Evolutionary conservation across 2,888 invertebrate species (phyloP).

Genomic region (Pyrochroa serraticornis): DNA sequence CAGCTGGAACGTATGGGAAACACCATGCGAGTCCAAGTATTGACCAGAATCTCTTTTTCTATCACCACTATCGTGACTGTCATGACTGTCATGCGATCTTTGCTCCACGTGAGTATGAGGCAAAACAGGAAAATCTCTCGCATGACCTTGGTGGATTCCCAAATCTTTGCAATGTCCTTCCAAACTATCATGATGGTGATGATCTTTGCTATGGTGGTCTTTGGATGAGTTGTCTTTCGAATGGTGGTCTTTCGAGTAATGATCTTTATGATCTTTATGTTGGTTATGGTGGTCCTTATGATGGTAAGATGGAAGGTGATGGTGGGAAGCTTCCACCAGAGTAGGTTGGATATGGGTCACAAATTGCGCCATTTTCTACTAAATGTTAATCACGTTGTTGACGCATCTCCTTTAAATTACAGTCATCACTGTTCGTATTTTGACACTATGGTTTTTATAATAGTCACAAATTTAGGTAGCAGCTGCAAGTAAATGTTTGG

Average conservation of each 20-base stretch:
- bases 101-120: slow-evolving; percentile 42
- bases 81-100: slow-evolving; percentile 38
- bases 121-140: slow-evolving; percentile 51
- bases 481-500: no score
- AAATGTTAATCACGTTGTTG: neutral
- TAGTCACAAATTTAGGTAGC: no score
- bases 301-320: slow-evolving; percentile 61
- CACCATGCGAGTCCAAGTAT: slow-evolving; percentile 55
- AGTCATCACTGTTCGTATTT: no score
- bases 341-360: slow-evolving; percentile 67
- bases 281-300: slow-evolving; percentile 58
- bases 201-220: slow-evolving; percentile 38
- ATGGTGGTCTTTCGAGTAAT: slow-evolving; percentile 33
- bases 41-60: slow-evolving; percentile 48
- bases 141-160: slow-evolving; percentile 42
- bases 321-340: slow-evolving; percentile 64
- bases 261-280: slow-evolving; percentile 37
- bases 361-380: slow-evolving; percentile 62
- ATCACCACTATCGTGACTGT: slow-evolving; percentile 30
- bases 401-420: no score
- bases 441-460: no score
- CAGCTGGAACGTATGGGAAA: slow-evolving; percentile 53
- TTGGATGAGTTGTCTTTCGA: slow-evolving; percentile 24
- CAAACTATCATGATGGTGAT: slow-evolving; percentile 27
- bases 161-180: slow-evolving; percentile 42